These are phyloP conservation scores for Echinarachnius parma DNA, from an alignment of 53 echinoderm and acorn worm species.

Conservation along the genomic window DNA sequence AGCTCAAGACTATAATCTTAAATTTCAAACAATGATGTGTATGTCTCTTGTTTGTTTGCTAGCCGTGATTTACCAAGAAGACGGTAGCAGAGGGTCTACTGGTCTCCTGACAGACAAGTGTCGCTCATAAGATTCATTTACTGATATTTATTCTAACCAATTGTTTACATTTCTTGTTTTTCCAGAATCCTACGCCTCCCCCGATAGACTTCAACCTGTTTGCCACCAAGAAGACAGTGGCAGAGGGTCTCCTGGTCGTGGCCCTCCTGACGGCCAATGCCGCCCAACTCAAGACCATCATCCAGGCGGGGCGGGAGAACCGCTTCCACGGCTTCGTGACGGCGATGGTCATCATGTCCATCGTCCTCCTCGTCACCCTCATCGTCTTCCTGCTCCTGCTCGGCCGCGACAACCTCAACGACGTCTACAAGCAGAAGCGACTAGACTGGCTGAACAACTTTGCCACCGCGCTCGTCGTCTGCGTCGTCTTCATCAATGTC, in stretches of 20 bases:
- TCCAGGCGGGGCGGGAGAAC: constrained; percentile 69
- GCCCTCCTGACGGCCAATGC: constrained; percentile 94
- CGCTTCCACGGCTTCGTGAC: constrained; percentile 88
- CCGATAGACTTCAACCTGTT: constrained; percentile 93
- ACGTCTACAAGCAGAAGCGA: constrained; percentile 79
- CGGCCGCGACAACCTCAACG: constrained; percentile 89
- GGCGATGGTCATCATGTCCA: constrained; percentile 81
- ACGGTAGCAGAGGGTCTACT: no score
- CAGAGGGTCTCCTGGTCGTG: constrained; percentile 76
- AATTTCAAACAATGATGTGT: no score
- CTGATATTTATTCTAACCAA: no score
- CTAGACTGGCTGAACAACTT: constrained; percentile 89
- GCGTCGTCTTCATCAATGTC: constrained; percentile 81
- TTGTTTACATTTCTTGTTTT: constrained; percentile 10
- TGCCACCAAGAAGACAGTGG: constrained; percentile 95
- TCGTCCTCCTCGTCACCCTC: constrained; percentile 65
- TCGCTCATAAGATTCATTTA: no score
- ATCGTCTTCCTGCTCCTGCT: constrained; percentile 85
- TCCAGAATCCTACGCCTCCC: constrained; percentile 83
- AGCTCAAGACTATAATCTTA: constrained; percentile 88
- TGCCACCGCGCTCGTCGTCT: constrained; percentile 78
- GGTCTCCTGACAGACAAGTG: no score
- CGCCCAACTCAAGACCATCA: constrained; percentile 82
- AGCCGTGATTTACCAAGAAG: no score
- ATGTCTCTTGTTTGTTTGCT: no score